Evolutionary conservation across 2,113 vertebrate genomes (phyloP), one percentile per base, ranked within the genome.

Genomic region (Atrichornis clamosus): DNA sequence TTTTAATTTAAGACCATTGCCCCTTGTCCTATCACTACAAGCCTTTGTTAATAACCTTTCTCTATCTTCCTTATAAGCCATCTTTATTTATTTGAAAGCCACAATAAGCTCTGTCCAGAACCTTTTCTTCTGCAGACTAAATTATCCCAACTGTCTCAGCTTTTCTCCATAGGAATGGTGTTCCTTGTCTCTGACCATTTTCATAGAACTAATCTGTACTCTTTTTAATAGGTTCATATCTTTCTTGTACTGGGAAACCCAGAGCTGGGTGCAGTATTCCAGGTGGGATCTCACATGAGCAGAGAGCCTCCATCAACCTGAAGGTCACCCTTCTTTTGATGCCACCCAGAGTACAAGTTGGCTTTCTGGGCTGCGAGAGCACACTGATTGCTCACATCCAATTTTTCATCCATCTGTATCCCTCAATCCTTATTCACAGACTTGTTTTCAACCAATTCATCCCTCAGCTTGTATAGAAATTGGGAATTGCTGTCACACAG

Each of bases 321-420:
- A 15, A n/a, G 65, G 30, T 13, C 30, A 55, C 7, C 0, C 8
- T 78, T 46, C 23, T 46, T 46, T 30, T 7, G 10, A n/a, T n/a
- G n/a, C n/a, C n/a, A n/a, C n/a, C n/a, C n/a, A n/a, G n/a, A n/a
- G n/a, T n/a, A n/a, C n/a, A n/a, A n/a, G n/a, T n/a, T n/a, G n/a
- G n/a, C n/a, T n/a, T n/a, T n/a, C n/a, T n/a, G 42, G 13, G 13
- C 22, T 75, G 18, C 39, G 56, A 52, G 18, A 8, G 4, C 18
- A 20, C 11, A 32, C 18, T 50, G 33, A 14, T 3, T 2, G 11
- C 6, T 52, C 11, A 41, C 7, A 15, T 24, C 11, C 0, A 5
- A 4, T 23, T 68, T 55, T 67, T 68, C 37, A 24, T 41, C 14
- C 10, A 30, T 18, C 67, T n/a, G 2, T 65, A 52, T 33, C 11